A percentile compares a stretch with the other conserved stretches of the same genome.
These are phyloP conservation scores for Megamerina dolium DNA, from an alignment of 2,888 invertebrate species.

Conservation along the genomic window DNA sequence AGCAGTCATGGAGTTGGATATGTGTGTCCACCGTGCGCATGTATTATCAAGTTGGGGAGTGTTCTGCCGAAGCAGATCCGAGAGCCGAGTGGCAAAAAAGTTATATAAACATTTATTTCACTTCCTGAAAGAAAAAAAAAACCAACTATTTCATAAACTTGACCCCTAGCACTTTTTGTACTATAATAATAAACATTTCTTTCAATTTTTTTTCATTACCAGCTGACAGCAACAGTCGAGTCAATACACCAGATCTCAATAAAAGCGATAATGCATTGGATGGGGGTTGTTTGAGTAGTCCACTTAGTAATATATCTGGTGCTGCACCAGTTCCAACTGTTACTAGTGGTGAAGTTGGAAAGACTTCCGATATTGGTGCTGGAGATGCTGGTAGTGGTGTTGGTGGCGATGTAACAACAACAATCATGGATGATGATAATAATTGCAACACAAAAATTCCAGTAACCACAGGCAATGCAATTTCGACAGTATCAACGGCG, in stretches of 20 bases:
- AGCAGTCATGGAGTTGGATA: too few relatives aligned
- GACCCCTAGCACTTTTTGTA: too few relatives aligned
- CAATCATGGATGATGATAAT: constrained; percentile 15
- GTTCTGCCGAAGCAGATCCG: too few relatives aligned
- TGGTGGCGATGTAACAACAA: constrained; percentile 8
- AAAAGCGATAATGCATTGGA: constrained; percentile 25
- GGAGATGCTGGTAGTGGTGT: constrained; percentile 11
- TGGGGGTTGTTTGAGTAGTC: constrained; percentile 31
- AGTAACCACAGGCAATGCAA: too few relatives aligned
- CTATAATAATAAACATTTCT: too few relatives aligned
- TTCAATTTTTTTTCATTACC: too few relatives aligned
- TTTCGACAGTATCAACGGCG: not conserved
- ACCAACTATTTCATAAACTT: too few relatives aligned
- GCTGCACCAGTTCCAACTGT: constrained; percentile 26
- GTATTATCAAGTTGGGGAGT: too few relatives aligned
- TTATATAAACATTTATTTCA: too few relatives aligned
- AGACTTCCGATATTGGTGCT: constrained; percentile 19
- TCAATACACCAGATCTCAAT: constrained; percentile 38
- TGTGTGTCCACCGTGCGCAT: too few relatives aligned
- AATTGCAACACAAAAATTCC: constrained; percentile 16
- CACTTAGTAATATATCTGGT: constrained; percentile 35
- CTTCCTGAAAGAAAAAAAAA: too few relatives aligned
- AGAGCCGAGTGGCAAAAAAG: too few relatives aligned
- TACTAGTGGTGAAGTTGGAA: constrained; percentile 34
- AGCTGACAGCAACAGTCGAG: constrained; percentile 45